Evolutionary conservation across 2,888 invertebrate genomes (phyloP), one percentile per base, ranked within the genome.

Genomic region (Drosophila ustulata): DNA sequence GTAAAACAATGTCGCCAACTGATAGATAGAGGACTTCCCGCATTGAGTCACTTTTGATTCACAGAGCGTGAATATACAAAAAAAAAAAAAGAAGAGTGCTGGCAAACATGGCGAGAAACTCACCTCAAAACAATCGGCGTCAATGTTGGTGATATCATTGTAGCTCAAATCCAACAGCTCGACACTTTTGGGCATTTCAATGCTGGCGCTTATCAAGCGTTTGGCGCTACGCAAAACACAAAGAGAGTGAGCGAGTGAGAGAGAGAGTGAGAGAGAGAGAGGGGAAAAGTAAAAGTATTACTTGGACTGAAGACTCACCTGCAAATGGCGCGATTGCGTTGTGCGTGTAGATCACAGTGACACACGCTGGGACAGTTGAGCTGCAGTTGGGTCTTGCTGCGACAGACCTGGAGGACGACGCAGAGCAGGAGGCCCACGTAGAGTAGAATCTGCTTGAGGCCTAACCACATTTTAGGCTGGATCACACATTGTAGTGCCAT

Each of bases 91-190:
- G 11, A 2, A 37, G 11, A 3, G 34, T 8, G 34, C 25, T 34
- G 37, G 28, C 41, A 28, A 41, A n/a, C 23, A 4, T 0, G 6
- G 4, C 3, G n/a, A 13, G 2, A 45, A 43, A 68, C 90, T 92
- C 91, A 95, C 95, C 93, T 93, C 92, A 88, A 95, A 95, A 90
- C 94, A 93, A 81, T 93, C 93, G 85, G 94, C 94, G 66, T 94
- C 94, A 86, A 95, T 90, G 77, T 93, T 93, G 76, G 93, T 94
- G 73, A 95, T 94, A 80, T 93, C 93, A 91, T 95, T 95, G 74
- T 93, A 93, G 76, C 94, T 94, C 71, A 95, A 91, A 90, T 94
- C 94, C 71, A 95, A 93, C 47, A 94, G 92, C 91, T 95, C 94
- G 32, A 94, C 94, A 25, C 92, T 92, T 50, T 91, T 91, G 0